Evolutionary conservation across 2,888 invertebrate genomes (phyloP).

Genomic region (Perizoma affinitatum): DNA sequence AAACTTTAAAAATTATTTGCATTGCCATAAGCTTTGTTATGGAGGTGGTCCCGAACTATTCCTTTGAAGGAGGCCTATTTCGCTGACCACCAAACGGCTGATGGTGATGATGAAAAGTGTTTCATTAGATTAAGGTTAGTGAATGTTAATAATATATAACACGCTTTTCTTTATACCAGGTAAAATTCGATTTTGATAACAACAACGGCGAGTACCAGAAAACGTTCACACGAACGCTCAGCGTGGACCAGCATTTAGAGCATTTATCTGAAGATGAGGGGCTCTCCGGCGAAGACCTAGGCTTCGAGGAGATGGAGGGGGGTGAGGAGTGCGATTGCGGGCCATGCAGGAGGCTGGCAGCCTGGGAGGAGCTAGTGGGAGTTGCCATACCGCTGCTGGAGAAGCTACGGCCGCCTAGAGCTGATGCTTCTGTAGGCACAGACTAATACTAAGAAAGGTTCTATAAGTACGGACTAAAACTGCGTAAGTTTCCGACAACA

Average conservation of each 20-base stretch:
- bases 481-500: too few relatives aligned
- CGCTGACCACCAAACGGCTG: too few relatives aligned
- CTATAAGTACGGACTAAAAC: not conserved
- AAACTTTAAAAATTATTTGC: too few relatives aligned
- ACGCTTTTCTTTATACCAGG: conserved; percentile 48
- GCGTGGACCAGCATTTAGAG: conserved; percentile 57
- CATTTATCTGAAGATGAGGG: conserved; percentile 51
- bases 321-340: conserved; percentile 67
- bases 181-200: conserved; percentile 62
- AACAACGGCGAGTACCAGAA: conserved; percentile 48
- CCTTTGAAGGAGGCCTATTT: too few relatives aligned
- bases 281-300: conserved; percentile 67
- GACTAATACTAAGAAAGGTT: conserved; percentile 41
- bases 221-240: conserved; percentile 49
- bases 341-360: conserved; percentile 66
- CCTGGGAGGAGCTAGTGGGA: conserved; percentile 90
- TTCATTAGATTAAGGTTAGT: too few relatives aligned
- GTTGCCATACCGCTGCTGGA: conserved; percentile 90
- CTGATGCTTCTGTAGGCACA: conserved; percentile 74
- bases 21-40: too few relatives aligned
- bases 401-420: conserved; percentile 77
- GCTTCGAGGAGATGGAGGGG: conserved; percentile 71
- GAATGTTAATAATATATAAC: too few relatives aligned
- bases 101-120: too few relatives aligned
- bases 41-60: too few relatives aligned